Evolutionary conservation across 2,113 vertebrate species (phyloP).

Genomic region (Ondatra zibethicus): DNA sequence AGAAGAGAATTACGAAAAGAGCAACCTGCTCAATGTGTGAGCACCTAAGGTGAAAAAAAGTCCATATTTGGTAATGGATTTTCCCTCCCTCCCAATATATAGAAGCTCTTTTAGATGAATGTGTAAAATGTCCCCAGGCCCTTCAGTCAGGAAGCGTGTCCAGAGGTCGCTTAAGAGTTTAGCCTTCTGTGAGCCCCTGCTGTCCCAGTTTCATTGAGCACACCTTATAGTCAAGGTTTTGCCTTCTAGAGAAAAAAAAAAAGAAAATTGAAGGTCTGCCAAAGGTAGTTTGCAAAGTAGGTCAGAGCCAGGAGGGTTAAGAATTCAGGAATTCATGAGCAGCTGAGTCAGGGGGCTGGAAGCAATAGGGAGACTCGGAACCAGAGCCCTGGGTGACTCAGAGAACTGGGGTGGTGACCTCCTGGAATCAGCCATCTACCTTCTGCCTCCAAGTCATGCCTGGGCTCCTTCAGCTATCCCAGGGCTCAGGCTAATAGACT

Average conservation of each 20-base stretch:
- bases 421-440: not conserved
- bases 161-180: not conserved
- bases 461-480: not conserved
- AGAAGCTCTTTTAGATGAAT: not conserved
- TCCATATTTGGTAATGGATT: not conserved
- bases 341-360: conserved; percentile 55
- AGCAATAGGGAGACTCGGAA: not conserved
- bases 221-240: not conserved
- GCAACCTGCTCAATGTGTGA: not conserved
- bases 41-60: not conserved
- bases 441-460: not conserved
- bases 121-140: not conserved
- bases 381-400: not conserved
- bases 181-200: not conserved
- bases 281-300: conserved; percentile 39
- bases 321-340: conserved; percentile 4
- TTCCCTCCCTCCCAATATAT: not conserved
- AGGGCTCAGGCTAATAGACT: not conserved
- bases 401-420: not conserved
- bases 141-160: not conserved
- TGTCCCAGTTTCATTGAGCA: not conserved
- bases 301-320: not conserved
- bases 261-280: not conserved
- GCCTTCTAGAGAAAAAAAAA: conserved; percentile 1
- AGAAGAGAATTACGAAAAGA: not conserved